phyloP scores from a whole-genome alignment of 2,113 vertebrate species.

The Chionodraco myersi region DNA sequence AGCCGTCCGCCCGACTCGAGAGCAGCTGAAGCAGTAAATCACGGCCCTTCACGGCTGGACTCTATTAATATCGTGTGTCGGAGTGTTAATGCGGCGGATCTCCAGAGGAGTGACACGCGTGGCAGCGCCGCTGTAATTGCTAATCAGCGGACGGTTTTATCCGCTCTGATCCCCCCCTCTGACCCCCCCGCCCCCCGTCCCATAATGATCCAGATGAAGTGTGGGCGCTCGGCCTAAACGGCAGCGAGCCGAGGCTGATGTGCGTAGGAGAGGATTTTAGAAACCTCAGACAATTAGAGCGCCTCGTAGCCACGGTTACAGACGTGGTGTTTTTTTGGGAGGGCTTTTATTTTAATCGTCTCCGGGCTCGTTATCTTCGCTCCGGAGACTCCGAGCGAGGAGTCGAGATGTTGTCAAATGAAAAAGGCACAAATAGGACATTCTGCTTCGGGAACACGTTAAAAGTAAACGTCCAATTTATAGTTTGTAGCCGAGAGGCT shows the following conservation, averaged over 20 bases:
- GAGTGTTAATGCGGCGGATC: slow-evolving; percentile 82
- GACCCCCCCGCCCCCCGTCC: slow-evolving; percentile 56
- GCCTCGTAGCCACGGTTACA: slow-evolving; percentile 34
- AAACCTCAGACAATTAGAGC: slow-evolving; percentile 54
- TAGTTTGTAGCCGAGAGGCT: too few relatives aligned
- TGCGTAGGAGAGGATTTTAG: slow-evolving; percentile 68
- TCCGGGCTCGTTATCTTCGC: slow-evolving; percentile 40
- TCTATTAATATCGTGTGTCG: slow-evolving; percentile 83
- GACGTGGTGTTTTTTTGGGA: slow-evolving; percentile 14
- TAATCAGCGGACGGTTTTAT: slow-evolving; percentile 85
- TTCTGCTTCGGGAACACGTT: too few relatives aligned
- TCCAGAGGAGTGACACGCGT: slow-evolving; percentile 83
- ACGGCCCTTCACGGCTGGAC: slow-evolving; percentile 60
- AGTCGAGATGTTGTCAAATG: too few relatives aligned
- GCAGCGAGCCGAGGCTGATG: slow-evolving; percentile 76
- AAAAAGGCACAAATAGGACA: too few relatives aligned
- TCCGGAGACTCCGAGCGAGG: not conserved
- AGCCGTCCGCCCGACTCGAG: too few relatives aligned
- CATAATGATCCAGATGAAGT: slow-evolving; percentile 83
- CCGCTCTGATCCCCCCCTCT: slow-evolving; percentile 36
- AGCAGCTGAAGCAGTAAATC: too few relatives aligned
- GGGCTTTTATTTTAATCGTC: not conserved
- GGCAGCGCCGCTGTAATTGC: slow-evolving; percentile 80
- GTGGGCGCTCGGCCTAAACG: slow-evolving; percentile 78
- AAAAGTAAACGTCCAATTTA: too few relatives aligned